Evolutionary conservation across 2,888 invertebrate species (phyloP).

Genomic region (Philereme vetulata): DNA sequence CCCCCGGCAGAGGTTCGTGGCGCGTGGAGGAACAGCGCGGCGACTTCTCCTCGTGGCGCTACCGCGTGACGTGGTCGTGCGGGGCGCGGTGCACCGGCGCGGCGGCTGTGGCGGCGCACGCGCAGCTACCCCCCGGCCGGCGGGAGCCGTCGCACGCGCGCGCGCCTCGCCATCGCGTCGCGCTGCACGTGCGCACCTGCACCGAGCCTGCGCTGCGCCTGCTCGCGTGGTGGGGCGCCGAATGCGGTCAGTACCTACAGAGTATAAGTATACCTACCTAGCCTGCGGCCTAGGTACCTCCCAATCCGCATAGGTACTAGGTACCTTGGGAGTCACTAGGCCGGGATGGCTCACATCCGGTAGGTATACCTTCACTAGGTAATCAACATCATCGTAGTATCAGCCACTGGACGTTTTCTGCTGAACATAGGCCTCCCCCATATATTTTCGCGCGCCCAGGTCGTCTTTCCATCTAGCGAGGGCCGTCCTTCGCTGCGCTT

Average conservation of each 20-base stretch:
- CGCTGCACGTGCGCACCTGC: background rate
- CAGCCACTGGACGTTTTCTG: too few species aligned
- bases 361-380: too few species aligned
- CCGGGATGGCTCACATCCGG: too few species aligned
- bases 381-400: too few species aligned
- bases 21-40: slow-evolving; percentile 52
- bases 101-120: background rate
- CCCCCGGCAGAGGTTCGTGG: slow-evolving; percentile 49
- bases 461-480: too few species aligned
- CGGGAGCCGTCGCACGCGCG: background rate
- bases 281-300: too few species aligned
- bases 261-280: too few species aligned
- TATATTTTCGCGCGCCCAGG: too few species aligned
- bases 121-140: background rate
- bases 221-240: background rate
- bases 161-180: background rate
- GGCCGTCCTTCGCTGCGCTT: too few species aligned
- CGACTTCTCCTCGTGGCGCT: slow-evolving; percentile 61
- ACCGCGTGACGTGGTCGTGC: slow-evolving; percentile 55
- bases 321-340: too few species aligned
- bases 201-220: background rate
- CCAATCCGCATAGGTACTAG: too few species aligned
- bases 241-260: background rate
- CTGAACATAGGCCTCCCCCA: too few species aligned
- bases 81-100: slow-evolving; percentile 31